A percentile compares a stretch with the other conserved stretches of the same genome.
phyloP scores from a whole-genome alignment of 2,113 vertebrate species.

The Tauraco erythrolophus region DNA sequence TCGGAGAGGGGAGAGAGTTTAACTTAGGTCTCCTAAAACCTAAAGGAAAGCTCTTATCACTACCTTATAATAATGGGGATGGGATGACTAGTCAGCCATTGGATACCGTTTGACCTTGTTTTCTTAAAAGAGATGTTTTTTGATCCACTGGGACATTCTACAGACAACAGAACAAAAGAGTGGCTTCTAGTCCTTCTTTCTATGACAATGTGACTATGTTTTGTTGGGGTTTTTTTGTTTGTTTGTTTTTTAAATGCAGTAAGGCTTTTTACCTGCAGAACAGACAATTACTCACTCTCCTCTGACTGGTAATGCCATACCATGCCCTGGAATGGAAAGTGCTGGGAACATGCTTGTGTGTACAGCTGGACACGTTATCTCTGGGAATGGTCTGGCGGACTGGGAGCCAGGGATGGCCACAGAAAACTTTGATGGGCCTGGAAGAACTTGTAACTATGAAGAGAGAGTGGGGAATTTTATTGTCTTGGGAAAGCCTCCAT shows the following conservation, averaged over 20 bases:
- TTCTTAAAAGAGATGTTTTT: background rate
- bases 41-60: background rate
- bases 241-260: background rate
- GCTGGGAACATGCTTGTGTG: background rate
- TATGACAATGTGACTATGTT: too few species aligned
- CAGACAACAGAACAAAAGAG: background rate
- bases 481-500: background rate
- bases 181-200: background rate
- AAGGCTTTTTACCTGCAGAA: background rate
- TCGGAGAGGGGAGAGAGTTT: background rate
- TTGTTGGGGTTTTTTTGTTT: background rate
- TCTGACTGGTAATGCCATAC: background rate
- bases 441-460: background rate
- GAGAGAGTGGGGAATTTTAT: background rate
- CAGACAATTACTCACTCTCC: background rate
- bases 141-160: background rate
- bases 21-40: background rate
- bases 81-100: background rate
- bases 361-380: background rate
- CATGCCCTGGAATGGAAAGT: background rate
- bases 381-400: background rate
- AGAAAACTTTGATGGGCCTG: background rate
- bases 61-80: background rate
- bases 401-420: background rate
- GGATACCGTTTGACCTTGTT: background rate